phyloP scores from a whole-genome alignment of 2,113 vertebrate genomes.

The Sciurus niger region DNA sequence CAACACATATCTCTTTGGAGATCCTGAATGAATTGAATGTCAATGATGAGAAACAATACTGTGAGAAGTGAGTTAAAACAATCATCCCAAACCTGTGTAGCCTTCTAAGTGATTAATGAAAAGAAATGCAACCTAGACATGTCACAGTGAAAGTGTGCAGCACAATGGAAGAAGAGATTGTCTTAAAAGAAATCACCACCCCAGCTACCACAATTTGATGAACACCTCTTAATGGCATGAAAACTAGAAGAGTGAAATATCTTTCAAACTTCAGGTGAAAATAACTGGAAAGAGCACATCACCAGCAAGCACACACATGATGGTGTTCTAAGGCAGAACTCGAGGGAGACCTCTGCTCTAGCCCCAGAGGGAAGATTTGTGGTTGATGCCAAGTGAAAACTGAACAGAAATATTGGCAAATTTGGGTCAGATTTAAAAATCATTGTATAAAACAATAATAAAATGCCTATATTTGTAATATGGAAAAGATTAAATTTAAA shows the following conservation, averaged over 20 bases:
- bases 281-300: neutral
- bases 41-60: neutral
- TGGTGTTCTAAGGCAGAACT: neutral
- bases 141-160: neutral
- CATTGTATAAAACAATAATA: neutral
- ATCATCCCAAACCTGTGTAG: rapidly evolving
- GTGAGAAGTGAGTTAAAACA: neutral
- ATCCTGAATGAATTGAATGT: neutral
- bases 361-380: neutral
- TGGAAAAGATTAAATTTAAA: neutral
- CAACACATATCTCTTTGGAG: neutral
- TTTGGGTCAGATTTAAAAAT: neutral
- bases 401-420: neutral
- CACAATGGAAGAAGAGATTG: neutral
- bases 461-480: neutral
- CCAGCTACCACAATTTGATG: neutral
- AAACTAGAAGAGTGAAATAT: neutral
- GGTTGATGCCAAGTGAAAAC: neutral
- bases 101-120: neutral
- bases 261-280: neutral
- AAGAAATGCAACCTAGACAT: neutral
- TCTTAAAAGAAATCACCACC: neutral
- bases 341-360: neutral
- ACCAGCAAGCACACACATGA: neutral
- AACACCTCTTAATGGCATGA: neutral